Evolutionary conservation across 23 tunicate genomes (phyloP).

Genomic region (Halocynthia roretzi): DNA sequence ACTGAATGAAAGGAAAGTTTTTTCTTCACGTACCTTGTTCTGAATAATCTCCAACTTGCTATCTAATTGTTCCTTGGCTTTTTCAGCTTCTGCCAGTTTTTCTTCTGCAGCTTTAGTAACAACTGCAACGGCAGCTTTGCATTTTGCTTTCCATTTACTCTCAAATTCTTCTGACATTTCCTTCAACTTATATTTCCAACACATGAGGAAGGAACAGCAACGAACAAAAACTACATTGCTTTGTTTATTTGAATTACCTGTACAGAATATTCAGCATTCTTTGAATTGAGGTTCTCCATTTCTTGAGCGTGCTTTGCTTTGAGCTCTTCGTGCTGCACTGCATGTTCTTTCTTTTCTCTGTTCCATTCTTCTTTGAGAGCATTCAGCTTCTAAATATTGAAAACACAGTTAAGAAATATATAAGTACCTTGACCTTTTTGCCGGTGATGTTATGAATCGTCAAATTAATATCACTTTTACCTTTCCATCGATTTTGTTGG

Average conservation of each 20-base stretch:
- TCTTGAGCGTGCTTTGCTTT: neutral
- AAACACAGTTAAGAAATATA: too few species aligned
- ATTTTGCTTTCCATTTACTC: constrained; percentile 15
- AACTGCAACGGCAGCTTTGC: constrained; percentile 9
- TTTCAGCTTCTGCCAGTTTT: constrained; percentile 11
- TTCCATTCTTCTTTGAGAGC: neutral
- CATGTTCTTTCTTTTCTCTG: neutral
- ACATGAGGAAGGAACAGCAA: too few species aligned
- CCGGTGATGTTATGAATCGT: neutral
- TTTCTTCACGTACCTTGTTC: constrained; percentile 14
- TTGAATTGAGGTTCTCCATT: neutral
- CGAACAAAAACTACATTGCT: too few species aligned
- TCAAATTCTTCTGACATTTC: neutral
- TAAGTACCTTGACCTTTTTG: neutral
- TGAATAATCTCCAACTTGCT: constrained; percentile 16
- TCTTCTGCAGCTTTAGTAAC: constrained; percentile 24
- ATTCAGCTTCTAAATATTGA: neutral
- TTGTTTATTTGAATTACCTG: too few species aligned
- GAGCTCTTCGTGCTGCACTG: neutral
- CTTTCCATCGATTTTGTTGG: neutral
- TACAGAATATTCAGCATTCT: too few species aligned
- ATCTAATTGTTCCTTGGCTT: neutral
- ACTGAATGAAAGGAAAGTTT: neutral
- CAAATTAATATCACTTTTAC: neutral
- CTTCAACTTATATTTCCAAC: too few species aligned